phyloP scores from a whole-genome alignment of 2,888 invertebrate genomes.

The Melanophora roralis region DNA sequence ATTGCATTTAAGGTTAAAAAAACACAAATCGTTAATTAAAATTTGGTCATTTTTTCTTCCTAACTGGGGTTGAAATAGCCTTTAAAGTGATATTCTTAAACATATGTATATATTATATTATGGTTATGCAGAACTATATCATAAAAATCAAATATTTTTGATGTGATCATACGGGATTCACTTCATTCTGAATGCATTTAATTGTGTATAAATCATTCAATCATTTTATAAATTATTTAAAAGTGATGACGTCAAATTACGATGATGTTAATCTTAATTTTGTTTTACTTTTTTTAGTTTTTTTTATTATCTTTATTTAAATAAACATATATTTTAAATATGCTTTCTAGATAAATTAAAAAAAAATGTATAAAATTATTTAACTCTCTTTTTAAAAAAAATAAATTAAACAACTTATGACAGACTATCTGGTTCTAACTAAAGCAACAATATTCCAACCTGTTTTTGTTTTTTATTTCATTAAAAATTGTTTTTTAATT shows the following conservation, averaged over 20 bases:
- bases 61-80: too few relatives aligned
- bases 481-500: background rate
- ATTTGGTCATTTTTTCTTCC: too few relatives aligned
- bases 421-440: constrained; percentile 1
- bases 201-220: background rate
- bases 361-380: background rate
- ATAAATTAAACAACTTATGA: constrained; percentile 7
- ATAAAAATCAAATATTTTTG: too few relatives aligned
- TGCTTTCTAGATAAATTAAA: background rate
- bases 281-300: background rate
- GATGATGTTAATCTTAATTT: background rate
- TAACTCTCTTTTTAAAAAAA: background rate
- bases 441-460: constrained; percentile 32
- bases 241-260: constrained; percentile 35
- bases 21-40: too few relatives aligned
- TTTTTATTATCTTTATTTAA: background rate
- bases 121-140: too few relatives aligned
- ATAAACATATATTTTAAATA: too few relatives aligned
- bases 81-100: too few relatives aligned
- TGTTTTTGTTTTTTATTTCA: too few relatives aligned
- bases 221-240: background rate
- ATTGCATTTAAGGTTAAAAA: too few relatives aligned
- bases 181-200: background rate
- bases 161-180: too few relatives aligned
- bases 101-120: too few relatives aligned